Evolutionary conservation across 1,140 invertebrate species (phyloP).

Genomic region (Drosophila athabasca): DNA sequence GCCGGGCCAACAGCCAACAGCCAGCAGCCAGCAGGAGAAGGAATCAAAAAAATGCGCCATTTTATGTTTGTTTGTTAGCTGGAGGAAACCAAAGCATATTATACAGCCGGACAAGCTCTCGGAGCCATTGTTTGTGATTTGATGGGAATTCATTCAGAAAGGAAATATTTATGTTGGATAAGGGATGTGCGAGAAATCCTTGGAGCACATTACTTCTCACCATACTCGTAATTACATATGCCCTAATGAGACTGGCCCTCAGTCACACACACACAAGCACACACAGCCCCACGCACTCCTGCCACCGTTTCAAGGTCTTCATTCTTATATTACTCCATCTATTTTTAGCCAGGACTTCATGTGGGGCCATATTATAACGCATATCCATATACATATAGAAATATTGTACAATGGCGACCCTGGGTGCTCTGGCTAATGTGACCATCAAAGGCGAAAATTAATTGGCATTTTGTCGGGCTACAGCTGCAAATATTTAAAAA

Average conservation of each 20-base stretch:
- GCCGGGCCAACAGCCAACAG: conserved; percentile 31
- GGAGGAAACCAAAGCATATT: conserved; percentile 66
- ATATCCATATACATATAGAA: conserved; percentile 18
- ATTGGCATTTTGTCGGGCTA: conserved; percentile 60
- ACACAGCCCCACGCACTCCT: background rate
- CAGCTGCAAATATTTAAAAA: conserved; percentile 40
- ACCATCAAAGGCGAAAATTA: conserved; percentile 70
- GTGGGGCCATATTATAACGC: conserved; percentile 23
- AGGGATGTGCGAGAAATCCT: conserved; percentile 11
- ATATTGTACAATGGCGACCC: conserved; percentile 49
- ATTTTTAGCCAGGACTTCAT: conserved; percentile 67
- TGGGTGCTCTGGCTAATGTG: conserved; percentile 45
- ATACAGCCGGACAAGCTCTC: conserved; percentile 65
- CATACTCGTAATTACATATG: conserved; percentile 45
- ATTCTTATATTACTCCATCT: conserved; percentile 33
- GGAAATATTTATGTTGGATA: conserved; percentile 2
- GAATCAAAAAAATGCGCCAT: conserved; percentile 57
- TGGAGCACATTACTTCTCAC: conserved; percentile 24
- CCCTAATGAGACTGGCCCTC: conserved; percentile 40
- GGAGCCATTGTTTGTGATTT: conserved; percentile 53
- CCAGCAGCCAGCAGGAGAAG: background rate
- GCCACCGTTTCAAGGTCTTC: conserved; percentile 11
- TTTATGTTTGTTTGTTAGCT: conserved; percentile 58
- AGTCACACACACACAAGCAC: no score
- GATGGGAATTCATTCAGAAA: conserved; percentile 20